Conservation (phyloP, 2,113 vertebrate genomes). For the Martes martes region DNA sequence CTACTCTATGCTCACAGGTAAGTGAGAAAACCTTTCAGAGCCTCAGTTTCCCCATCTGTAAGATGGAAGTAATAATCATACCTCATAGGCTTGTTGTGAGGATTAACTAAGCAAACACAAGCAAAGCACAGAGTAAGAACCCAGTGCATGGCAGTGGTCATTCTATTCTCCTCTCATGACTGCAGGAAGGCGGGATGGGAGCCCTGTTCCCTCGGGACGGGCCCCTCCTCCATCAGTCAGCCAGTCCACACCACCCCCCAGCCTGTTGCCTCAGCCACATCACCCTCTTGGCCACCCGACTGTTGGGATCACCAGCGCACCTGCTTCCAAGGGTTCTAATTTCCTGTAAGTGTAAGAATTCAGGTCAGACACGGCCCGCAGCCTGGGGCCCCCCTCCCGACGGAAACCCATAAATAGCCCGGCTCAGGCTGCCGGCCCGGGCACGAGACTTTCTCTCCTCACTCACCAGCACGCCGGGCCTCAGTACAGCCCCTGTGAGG, state of each 20-base stretch:
- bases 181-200: not conserved
- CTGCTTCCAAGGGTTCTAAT: slow-evolving; percentile 73
- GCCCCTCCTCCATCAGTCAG: not conserved
- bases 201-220: not conserved
- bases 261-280: not conserved
- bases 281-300: slow-evolving; percentile 55
- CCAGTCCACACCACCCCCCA: not conserved
- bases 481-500: not conserved
- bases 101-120: not conserved
- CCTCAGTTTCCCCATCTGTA: not conserved
- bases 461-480: not conserved
- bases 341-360: slow-evolving; percentile 77
- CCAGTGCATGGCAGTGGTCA: rapidly evolving
- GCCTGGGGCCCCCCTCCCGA: slow-evolving; percentile 42
- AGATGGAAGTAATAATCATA: not conserved
- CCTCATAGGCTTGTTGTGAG: not conserved
- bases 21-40: not conserved
- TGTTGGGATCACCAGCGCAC: slow-evolving; percentile 53
- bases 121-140: not conserved
- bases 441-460: slow-evolving; percentile 34
- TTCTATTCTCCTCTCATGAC: not conserved
- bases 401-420: slow-evolving; percentile 74
- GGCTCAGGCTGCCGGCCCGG: not conserved
- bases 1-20: not conserved
- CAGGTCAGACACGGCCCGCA: slow-evolving; percentile 70